phyloP scores from a whole-genome alignment of 2,113 vertebrate species.

The Oreocharis arfaki region DNA sequence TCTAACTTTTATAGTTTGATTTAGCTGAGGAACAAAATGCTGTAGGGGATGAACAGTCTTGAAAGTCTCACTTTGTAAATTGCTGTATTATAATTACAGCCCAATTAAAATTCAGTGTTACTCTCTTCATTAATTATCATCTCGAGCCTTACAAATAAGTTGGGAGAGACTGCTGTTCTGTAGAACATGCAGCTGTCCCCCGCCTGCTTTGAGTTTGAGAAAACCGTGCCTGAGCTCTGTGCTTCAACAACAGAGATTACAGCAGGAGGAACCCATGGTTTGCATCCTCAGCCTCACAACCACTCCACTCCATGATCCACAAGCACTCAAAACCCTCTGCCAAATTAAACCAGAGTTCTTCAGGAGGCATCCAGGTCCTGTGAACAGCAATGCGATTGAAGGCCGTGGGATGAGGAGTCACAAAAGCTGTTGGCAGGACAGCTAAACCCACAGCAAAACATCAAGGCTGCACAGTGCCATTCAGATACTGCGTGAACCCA shows the following conservation, averaged over 20 bases:
- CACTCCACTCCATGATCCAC: neutral
- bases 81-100: conserved; percentile 27
- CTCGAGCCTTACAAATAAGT: conserved; percentile 6
- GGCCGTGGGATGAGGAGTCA: neutral
- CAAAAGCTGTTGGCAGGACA: neutral
- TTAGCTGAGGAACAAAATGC: neutral
- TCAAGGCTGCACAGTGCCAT: neutral
- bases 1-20: neutral
- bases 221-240: neutral
- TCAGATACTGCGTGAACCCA: neutral
- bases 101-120: conserved; percentile 49
- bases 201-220: neutral
- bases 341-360: neutral
- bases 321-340: neutral
- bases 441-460: neutral
- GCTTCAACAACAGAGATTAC: fast-evolving
- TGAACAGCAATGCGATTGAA: neutral
- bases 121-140: conserved; percentile 52
- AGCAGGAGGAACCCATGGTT: neutral
- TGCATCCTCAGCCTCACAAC: neutral
- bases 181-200: neutral
- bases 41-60: conserved; percentile 11
- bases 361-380: neutral
- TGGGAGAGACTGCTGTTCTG: neutral
- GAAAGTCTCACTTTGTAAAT: conserved; percentile 26